Percentiles rank a stretch among this genome's conserved stretches.
These are phyloP conservation scores for Leptodactylus fallax DNA, from an alignment of 2,797 vertebrate genomes.

Conservation along the genomic window DNA sequence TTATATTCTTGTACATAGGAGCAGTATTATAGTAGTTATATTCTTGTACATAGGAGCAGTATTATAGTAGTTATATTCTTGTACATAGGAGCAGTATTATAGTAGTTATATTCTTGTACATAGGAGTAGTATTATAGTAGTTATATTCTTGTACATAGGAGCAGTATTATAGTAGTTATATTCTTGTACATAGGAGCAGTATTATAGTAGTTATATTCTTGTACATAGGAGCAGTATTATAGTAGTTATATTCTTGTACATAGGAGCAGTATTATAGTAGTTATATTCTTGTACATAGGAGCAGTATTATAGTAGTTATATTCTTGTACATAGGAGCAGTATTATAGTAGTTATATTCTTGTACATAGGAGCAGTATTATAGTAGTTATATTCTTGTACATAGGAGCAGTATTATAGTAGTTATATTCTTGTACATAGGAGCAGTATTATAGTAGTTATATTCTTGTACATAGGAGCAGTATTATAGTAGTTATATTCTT, in stretches of 20 bases:
- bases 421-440: slow-evolving; percentile 6
- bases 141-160: not conserved
- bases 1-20: slow-evolving; percentile 9
- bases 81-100: not conserved
- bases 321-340: not conserved
- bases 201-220: slow-evolving; percentile 12
- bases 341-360: slow-evolving; percentile 21
- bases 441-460: not conserved
- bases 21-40: slow-evolving; percentile 11
- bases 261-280: slow-evolving; percentile 2
- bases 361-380: not conserved
- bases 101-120: slow-evolving; percentile 7
- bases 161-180: slow-evolving; percentile 15
- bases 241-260: slow-evolving; percentile 5
- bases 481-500: slow-evolving; percentile 10
- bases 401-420: slow-evolving; percentile 10
- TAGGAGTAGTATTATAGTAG: slow-evolving; percentile 9
- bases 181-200: not conserved
- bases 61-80: slow-evolving; percentile 11
- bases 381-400: not conserved
- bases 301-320: slow-evolving; percentile 7
- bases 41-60: not conserved
- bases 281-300: not conserved
- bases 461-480: not conserved
- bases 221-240: not conserved